These are phyloP conservation scores for Ctenochaetus hawaiiensis DNA, from an alignment of 2,797 vertebrate species.

Conservation along the genomic window DNA sequence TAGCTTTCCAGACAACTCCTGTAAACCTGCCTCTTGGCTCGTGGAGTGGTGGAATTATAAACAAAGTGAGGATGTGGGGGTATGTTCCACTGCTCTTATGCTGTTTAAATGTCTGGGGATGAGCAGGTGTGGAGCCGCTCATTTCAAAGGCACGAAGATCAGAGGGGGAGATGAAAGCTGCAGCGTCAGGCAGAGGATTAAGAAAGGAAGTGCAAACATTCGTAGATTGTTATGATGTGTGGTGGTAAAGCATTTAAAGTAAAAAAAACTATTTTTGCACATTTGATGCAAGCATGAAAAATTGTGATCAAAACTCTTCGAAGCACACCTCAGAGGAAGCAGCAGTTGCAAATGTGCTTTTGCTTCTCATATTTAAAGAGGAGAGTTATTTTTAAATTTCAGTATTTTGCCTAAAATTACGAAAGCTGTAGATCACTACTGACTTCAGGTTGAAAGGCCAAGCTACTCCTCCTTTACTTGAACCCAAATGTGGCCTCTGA, in stretches of 20 bases:
- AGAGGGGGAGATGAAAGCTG: constrained; percentile 76
- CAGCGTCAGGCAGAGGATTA: constrained; percentile 65
- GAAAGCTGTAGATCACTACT: background rate
- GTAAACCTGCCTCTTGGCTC: constrained; percentile 18
- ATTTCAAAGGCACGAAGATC: constrained; percentile 76
- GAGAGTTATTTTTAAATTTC: background rate
- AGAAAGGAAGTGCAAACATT: constrained; percentile 72
- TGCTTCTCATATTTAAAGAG: background rate
- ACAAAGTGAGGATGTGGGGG: constrained; percentile 72
- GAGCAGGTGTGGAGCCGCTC: constrained; percentile 78
- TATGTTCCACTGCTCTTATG: constrained; percentile 42
- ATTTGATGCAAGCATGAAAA: constrained; percentile 31
- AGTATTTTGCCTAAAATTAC: background rate
- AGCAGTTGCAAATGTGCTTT: constrained; percentile 19
- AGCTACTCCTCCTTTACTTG: background rate
- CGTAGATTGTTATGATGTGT: constrained; percentile 31
- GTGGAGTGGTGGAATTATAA: constrained; percentile 67
- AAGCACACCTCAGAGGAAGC: constrained; percentile 3
- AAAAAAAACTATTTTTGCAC: constrained; percentile 23
- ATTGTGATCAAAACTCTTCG: constrained; percentile 15
- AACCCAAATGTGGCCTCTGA: constrained; percentile 17
- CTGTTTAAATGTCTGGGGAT: constrained; percentile 55
- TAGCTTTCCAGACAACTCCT: constrained; percentile 24
- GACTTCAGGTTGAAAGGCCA: background rate
- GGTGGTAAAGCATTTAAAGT: constrained; percentile 27